phyloP scores from a whole-genome alignment of 2,797 vertebrate species.

The Hafferia zeledoni region DNA sequence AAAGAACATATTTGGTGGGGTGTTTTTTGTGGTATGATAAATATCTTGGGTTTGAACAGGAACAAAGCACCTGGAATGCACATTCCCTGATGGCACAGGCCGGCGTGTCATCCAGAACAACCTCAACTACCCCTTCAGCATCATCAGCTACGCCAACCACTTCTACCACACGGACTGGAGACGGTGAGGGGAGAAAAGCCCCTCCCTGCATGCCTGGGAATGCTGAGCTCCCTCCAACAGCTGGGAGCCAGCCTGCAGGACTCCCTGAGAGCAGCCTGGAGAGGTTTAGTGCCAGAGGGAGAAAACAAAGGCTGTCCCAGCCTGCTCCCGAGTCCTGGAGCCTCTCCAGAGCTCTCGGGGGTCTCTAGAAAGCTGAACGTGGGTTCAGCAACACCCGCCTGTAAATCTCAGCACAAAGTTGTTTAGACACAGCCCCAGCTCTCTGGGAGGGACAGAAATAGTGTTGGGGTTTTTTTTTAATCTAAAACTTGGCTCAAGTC shows the following conservation, averaged over 20 bases:
- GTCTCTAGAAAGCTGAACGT: background rate
- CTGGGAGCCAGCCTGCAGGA: background rate
- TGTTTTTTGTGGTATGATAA: background rate
- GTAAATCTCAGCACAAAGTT: background rate
- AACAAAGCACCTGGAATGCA: constrained; percentile 93
- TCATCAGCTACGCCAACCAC: constrained; percentile 87
- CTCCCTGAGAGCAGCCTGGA: background rate
- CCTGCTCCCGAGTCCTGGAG: background rate
- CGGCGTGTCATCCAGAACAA: constrained; percentile 83
- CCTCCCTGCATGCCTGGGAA: rapidly evolving
- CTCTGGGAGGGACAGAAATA: background rate
- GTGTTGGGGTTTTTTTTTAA: background rate
- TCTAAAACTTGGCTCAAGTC: background rate
- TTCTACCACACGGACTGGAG: constrained; percentile 98
- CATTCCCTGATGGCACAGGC: constrained; percentile 83
- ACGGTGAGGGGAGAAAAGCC: constrained; percentile 74
- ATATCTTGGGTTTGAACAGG: constrained; percentile 74
- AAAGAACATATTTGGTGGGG: rapidly evolving
- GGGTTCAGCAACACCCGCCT: background rate
- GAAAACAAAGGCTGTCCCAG: background rate
- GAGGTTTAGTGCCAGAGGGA: background rate
- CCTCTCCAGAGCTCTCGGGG: background rate
- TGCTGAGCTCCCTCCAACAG: rapidly evolving
- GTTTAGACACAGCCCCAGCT: background rate
- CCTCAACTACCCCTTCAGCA: constrained; percentile 95